Conservation (phyloP, 2,888 invertebrate genomes). For the Arctia plantaginis region DNA sequence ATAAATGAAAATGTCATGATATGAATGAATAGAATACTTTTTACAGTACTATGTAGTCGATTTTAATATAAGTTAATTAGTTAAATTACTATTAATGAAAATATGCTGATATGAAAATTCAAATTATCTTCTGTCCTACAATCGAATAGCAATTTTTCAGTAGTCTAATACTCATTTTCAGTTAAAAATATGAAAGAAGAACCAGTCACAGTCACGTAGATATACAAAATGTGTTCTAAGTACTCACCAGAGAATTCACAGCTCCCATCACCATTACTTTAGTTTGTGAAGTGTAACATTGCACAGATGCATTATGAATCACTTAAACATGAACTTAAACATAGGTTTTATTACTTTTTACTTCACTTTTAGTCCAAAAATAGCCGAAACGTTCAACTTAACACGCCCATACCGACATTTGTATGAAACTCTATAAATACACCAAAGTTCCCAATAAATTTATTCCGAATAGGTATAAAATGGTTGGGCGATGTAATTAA, state of each 20-base stretch:
- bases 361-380: conserved; percentile 40
- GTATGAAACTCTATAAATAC: conserved; percentile 34
- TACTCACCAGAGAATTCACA: conserved; percentile 27
- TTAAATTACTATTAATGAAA: neutral
- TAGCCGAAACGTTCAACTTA: conserved; percentile 32
- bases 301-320: conserved; percentile 33
- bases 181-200: neutral
- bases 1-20: no score
- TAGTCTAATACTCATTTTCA: neutral
- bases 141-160: neutral
- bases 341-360: conserved; percentile 32
- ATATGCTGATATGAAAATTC: neutral
- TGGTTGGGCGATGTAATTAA: conserved; percentile 41
- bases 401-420: conserved; percentile 62
- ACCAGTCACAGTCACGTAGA: neutral
- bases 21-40: neutral
- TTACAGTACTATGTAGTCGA: neutral
- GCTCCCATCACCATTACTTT: conserved; percentile 14
- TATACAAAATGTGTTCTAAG: neutral
- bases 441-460: conserved; percentile 17
- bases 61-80: no score
- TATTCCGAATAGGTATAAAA: conserved; percentile 4
- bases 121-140: neutral
- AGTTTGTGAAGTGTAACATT: conserved; percentile 21
- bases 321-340: conserved; percentile 37